These are phyloP conservation scores for Neoitamus cyanurus DNA, from an alignment of 2,888 invertebrate genomes.

Conservation along the genomic window DNA sequence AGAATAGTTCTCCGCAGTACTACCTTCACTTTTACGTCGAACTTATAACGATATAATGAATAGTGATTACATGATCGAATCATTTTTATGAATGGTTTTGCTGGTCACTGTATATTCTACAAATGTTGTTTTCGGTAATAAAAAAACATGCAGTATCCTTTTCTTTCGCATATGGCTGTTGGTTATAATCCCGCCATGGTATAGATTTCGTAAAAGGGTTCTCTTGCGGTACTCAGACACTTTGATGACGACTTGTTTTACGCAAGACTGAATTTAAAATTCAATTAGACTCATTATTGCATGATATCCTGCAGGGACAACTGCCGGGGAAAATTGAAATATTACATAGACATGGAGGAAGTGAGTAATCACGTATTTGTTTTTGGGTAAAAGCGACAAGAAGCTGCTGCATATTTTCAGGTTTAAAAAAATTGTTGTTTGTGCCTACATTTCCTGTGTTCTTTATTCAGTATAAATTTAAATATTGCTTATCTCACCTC, in stretches of 20 bases:
- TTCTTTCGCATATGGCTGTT: neutral
- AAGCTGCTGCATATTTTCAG: neutral
- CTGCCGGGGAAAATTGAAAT: neutral
- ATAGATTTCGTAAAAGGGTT: neutral
- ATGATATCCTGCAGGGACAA: constrained; percentile 3
- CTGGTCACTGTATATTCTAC: neutral
- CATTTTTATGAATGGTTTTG: too few relatives aligned
- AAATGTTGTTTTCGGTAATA: neutral
- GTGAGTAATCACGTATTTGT: neutral
- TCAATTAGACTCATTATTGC: constrained; percentile 37
- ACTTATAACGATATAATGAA: too few relatives aligned
- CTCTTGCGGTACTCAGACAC: constrained; percentile 26
- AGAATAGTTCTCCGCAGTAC: too few relatives aligned
- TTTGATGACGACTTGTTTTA: constrained; percentile 45
- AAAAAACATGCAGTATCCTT: neutral
- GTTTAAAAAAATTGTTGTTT: neutral
- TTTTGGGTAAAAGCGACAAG: neutral
- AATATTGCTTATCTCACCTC: too few relatives aligned
- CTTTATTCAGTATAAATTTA: too few relatives aligned
- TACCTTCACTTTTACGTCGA: too few relatives aligned
- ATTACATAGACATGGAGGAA: neutral
- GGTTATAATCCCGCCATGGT: neutral
- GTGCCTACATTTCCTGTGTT: too few relatives aligned
- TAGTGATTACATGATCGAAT: too few relatives aligned
- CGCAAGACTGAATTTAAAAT: constrained; percentile 44